These are phyloP conservation scores for Hydropotes inermis DNA, from an alignment of 2,113 vertebrate species.

Conservation along the genomic window DNA sequence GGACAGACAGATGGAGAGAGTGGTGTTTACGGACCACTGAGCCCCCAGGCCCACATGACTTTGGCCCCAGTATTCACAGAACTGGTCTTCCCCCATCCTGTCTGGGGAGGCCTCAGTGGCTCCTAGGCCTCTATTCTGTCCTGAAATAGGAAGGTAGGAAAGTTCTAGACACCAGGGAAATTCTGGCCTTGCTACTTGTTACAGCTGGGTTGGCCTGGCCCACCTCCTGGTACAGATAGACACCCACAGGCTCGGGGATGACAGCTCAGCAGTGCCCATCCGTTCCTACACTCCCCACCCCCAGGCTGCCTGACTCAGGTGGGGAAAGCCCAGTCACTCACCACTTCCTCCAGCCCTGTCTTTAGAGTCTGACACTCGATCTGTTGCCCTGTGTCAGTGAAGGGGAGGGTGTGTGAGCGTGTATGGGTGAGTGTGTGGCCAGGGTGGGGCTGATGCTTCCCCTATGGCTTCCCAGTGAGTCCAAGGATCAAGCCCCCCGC, in stretches of 20 bases:
- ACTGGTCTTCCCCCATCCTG: not conserved
- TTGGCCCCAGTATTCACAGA: not conserved
- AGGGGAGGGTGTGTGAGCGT: not conserved
- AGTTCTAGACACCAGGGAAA: not conserved
- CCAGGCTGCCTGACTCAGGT: not conserved
- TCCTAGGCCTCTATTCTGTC: not conserved
- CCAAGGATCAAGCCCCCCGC: not conserved
- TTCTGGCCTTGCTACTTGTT: not conserved
- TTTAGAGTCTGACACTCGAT: not conserved
- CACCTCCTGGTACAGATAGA: fast-evolving
- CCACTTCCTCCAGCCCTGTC: constrained; percentile 28
- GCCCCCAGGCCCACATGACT: not conserved
- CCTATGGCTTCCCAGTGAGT: not conserved
- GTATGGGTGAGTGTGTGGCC: fast-evolving
- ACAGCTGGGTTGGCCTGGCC: not conserved
- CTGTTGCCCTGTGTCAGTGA: not conserved
- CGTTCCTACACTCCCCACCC: not conserved
- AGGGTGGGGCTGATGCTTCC: not conserved
- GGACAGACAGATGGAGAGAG: not conserved
- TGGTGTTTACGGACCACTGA: not conserved
- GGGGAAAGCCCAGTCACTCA: not conserved
- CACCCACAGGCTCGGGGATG: not conserved
- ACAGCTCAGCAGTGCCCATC: not conserved
- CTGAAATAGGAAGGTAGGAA: not conserved
- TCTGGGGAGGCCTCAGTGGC: not conserved